Evolutionary conservation across 2,113 vertebrate species (phyloP).

Genomic region (Alces alces): DNA sequence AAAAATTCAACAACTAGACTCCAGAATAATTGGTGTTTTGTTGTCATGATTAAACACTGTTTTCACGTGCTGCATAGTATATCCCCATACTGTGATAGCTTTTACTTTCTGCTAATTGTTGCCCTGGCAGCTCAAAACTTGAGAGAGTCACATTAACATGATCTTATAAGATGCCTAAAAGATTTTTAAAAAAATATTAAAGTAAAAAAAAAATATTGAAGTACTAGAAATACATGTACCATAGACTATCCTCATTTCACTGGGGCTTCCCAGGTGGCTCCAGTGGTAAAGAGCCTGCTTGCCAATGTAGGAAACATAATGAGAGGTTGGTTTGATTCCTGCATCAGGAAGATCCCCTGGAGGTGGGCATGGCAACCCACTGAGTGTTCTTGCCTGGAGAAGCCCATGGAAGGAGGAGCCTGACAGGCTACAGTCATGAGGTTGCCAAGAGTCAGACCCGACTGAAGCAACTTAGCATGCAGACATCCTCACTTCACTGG

Average conservation of each 20-base stretch:
- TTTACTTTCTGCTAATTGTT: not conserved
- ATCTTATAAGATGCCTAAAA: not conserved
- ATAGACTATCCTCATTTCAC: not conserved
- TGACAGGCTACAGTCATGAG: not conserved
- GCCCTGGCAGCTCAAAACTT: not conserved
- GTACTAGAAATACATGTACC: not conserved
- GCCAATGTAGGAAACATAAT: not conserved
- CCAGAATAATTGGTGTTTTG: not conserved
- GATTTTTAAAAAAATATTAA: not conserved
- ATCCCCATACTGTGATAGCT: not conserved
- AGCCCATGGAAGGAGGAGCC: not conserved
- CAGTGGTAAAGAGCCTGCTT: not conserved
- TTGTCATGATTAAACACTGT: not conserved
- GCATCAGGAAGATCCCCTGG: not conserved
- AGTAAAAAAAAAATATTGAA: not conserved
- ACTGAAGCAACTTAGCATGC: not conserved
- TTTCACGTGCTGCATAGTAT: not conserved
- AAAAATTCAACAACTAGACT: not conserved
- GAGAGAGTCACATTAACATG: not conserved
- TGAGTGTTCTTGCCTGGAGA: not conserved
- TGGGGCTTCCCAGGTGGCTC: not conserved
- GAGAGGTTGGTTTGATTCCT: not conserved
- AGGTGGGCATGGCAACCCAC: not conserved
- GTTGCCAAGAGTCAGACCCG: not conserved
- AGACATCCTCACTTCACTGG: not conserved